phyloP scores from a whole-genome alignment of 2,797 vertebrate species.

The Myioborus miniatus region DNA sequence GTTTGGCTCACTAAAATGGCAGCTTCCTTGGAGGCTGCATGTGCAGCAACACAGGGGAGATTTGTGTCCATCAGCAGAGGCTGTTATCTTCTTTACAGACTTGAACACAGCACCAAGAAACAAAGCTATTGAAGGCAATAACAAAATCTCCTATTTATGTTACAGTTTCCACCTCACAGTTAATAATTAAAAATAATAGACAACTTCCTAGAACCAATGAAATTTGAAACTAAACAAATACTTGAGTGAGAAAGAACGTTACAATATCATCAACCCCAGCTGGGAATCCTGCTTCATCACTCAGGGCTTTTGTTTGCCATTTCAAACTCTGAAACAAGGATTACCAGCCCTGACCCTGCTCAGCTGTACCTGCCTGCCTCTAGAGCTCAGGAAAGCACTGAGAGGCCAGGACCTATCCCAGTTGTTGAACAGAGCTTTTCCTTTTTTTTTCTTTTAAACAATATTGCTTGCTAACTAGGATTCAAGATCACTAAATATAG shows the following conservation, averaged over 20 bases:
- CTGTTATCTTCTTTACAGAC: neutral
- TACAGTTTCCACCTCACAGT: neutral
- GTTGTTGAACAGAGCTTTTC: neutral
- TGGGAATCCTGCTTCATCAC: neutral
- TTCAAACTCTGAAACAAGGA: rapidly evolving
- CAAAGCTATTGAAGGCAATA: neutral
- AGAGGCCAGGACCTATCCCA: rapidly evolving
- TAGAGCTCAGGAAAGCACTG: neutral
- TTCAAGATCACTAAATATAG: neutral
- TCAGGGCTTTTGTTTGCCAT: neutral
- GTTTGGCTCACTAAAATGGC: neutral
- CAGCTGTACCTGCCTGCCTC: neutral
- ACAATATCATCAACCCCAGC: neutral
- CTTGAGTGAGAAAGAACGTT: neutral
- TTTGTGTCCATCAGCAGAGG: neutral
- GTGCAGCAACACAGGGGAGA: neutral
- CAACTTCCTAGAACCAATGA: neutral
- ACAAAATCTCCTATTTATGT: neutral
- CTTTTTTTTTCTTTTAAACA: neutral
- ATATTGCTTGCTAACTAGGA: neutral
- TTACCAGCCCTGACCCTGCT: neutral
- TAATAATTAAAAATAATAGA: neutral
- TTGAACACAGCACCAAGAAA: neutral
- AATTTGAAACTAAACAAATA: neutral
- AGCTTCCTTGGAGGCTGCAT: neutral